These are phyloP conservation scores for Pachydiplax longipennis DNA, from an alignment of 2,888 invertebrate genomes.

Conservation along the genomic window DNA sequence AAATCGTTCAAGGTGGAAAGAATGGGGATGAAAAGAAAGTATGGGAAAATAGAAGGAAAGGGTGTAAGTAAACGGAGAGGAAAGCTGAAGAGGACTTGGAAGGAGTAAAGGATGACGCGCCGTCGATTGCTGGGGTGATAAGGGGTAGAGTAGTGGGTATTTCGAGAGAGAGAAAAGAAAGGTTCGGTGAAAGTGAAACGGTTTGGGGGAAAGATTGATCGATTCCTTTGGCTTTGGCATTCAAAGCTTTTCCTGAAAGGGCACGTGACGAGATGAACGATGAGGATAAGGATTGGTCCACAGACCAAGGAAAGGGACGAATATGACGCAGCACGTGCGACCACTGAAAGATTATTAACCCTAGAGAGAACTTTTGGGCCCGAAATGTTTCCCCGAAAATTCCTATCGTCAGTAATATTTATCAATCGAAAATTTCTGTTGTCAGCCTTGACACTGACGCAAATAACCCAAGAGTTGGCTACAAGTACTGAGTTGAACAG, in stretches of 20 bases:
- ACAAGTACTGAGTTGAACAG: too few species aligned
- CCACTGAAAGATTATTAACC: too few species aligned
- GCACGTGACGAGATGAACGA: neutral
- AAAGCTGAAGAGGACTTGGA: neutral
- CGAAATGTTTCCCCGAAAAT: too few species aligned
- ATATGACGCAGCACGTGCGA: too few species aligned
- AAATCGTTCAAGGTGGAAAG: neutral
- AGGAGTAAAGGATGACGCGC: too few species aligned
- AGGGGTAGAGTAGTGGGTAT: neutral
- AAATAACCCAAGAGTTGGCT: too few species aligned
- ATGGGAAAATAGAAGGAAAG: neutral
- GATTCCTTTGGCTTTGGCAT: neutral
- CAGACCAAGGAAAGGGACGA: too few species aligned
- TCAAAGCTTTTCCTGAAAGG: neutral
- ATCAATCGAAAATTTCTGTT: too few species aligned
- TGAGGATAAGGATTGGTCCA: neutral
- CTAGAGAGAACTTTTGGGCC: too few species aligned
- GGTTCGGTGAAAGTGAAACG: neutral
- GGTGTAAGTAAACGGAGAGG: neutral
- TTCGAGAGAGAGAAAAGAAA: neutral
- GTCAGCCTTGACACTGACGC: too few species aligned
- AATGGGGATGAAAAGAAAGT: neutral
- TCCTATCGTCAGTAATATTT: too few species aligned
- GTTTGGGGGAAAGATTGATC: neutral
- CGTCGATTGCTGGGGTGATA: neutral